Evolutionary conservation across 2,888 invertebrate species (phyloP), one percentile per base, ranked within the genome.

Genomic region (Drosophila greeni): DNA sequence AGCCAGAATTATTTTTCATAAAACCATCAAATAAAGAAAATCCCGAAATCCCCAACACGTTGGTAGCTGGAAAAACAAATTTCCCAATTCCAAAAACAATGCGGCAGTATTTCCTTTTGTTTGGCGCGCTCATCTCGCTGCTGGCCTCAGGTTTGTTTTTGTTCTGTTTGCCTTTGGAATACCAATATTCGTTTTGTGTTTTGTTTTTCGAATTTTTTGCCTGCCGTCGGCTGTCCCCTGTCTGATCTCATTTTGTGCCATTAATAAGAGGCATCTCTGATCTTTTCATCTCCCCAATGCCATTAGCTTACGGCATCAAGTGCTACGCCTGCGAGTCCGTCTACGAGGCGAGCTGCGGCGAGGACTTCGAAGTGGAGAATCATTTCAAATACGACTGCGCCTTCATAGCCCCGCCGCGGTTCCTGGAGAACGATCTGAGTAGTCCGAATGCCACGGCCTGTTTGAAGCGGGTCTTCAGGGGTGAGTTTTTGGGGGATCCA

Each of bases 291-390:
- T 42, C 29, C 20, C 62, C 75, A 81, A 75, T 77, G 74, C 66
- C 70, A 73, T 56, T 68, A 88, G 87, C 80, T 56, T 78, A 74
- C 59, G 87, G 87, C 72, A 86, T 88, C 66, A 81, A 78, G 56
- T 88, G 88, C 66, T 88, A 87, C 60, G 76, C 85, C 57, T 88
- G 88, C 66, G 88, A 88, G 70, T 88, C 88, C 12, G 81, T 76
- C 36, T 84, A 86, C 67, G 83, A 87, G 65, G 24, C 75, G 33
- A 82, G 80, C 55, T 87, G 87, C 52, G 87, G 85, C 45, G 86
- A 85, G 56, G 72, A 86, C 52, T 88, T 88, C 70, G 76, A 82
- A 18, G 51, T 70, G 47, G 86, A 86, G 49, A 78, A 82, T 37
- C 65, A 85, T 74, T 86, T 85, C 70, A 87, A 87, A 64, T 76